Base-by-base conservation (phyloP, 2,888 invertebrate species). In the Leucophenga montana region DNA sequence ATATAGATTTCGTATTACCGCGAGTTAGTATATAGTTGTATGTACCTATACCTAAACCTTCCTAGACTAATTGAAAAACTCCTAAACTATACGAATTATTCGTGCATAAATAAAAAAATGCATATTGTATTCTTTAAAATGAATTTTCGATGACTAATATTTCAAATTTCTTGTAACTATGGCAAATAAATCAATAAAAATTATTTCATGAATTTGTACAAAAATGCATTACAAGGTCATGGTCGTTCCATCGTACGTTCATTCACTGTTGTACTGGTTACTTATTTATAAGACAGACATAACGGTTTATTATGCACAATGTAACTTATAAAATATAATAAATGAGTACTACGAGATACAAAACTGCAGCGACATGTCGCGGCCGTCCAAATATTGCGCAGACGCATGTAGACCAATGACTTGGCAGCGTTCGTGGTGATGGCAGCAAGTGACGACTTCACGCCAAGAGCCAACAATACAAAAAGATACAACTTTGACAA, bases 221-320 rank as follows among this genome's bases (percentile, higher is more conserved):
- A 33, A 59, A 59, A 14, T 62, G 62, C 22, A 46, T 64, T 64
- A 46, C 62, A 64, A 64, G 62, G 62, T 64, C 62, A 64, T 46
- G 62, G 48, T 22, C 62, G 27, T 61, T 18, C 3, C 8, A 39
- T 5, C 3, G 39, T 50, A 18, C 50, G 50, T 50, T 50, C 18
- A 61, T 61, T 16, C 61, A 57, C 57, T 56, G n/a, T n/a, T n/a
- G n/a, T n/a, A n/a, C n/a, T n/a, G n/a, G n/a, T 13, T 22, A 33
- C 11, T 9, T 33, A 16, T 31, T 57, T 31, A 31, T n/a, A 39
- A 39, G 39, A n/a, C n/a, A 31, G 16, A 18, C 44, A 22, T 64
- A 64, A 64, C 62, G 62, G 62, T 46, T 64, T 64, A 64, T 64
- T 64, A 64, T 64, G 62, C 62, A 64, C 11, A 54, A 22, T n/a